Base-by-base conservation (phyloP, 2,797 vertebrate species). In the Leptatherina wallacei region DNA sequence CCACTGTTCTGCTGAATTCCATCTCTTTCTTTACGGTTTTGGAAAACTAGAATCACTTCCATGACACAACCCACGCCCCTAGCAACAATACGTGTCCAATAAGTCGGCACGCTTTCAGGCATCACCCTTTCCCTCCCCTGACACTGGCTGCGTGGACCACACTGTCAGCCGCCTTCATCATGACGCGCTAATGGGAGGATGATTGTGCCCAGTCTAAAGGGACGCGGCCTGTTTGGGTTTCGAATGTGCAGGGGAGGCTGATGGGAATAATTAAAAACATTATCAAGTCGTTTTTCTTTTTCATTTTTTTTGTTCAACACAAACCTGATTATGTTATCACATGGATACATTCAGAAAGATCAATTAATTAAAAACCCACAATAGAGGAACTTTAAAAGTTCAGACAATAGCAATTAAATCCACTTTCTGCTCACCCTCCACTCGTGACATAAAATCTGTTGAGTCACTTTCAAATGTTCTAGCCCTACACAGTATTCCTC, bases 41-140 rank as follows among this genome's bases (percentile, higher is more conserved):
- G 32, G 5, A 27, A 72, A 81, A 84, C 14, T 65, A 47, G 59
- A 61, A 27, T 36, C 80, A 44, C 79, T 85, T 82, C 85, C 67
- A 87, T 71, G 65, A 72, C 65, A 49, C 77, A 81, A 29, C 86
- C 82, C 92, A 92, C 92, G 91, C 92, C 92, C 94, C 86, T 94
- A 91, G 93, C 93, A 93, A 94, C 94, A 92, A 79, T 79, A 79
- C 87, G 90, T 44, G 88, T 87, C 93, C 93, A 94, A 94, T 94
- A 85, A 88, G 38, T 80, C 71, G 10, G 79, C 88, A 78, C 81
- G 93, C 80, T 91, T 86, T 80, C 58, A 84, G 88, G 88, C 90
- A 81, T 83, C 76, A 85, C 88, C 87, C 78, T 80, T 74, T 78
- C 68, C 79, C 77, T 87, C 83, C 71, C 51, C 42, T 59, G 68